Evolutionary conservation across 2,888 invertebrate species (phyloP), one percentile per base, ranked within the genome.

Genomic region (Apodemia zela): DNA sequence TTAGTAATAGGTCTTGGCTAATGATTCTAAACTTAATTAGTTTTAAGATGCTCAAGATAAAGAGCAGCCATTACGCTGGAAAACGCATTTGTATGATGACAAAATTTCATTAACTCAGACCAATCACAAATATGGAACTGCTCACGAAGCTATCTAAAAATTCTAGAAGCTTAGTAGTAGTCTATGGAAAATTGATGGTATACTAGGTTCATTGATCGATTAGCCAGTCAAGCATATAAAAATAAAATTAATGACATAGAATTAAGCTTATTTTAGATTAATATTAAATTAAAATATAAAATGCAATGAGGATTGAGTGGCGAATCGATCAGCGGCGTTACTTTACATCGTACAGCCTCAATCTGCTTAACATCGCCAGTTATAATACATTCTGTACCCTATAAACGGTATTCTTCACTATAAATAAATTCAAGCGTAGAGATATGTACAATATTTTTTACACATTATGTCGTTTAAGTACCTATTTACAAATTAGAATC

Each of bases 381-480:
- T 66, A 70, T 71, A 64, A 66, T 81, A 80, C 78, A 77, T 71
- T 74, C 69, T 73, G 78, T 76, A 82, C 72, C 76, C 78, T 83
- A 83, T 73, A 73, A 70, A 73, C 76, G 86, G 87, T 87, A 88
- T 73, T 67, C 80, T 83, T 84, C 79, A 77, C 85, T 87, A 90
- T 89, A 90, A 89, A 90, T 90, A 84, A 51, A 90, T 85, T 79
- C 87, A 90, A 91, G 91, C 91, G 81, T 88, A 89, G 88, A 90
- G 91, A 91, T 91, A 91, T 91, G 91, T 91, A 91, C 91, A 91
- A 86, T 87, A 89, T 91, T 87, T 89, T 86, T 89, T 89, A 91
- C 90, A 91, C 82, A 81, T 87, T 89, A 89, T 77, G 77, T 82
- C 74, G 77, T 74, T 89, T 91, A 91, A 90, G 89, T 91, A 91